Conservation (phyloP, 2,797 vertebrate genomes). For the Tachyglossus aculeatus region DNA sequence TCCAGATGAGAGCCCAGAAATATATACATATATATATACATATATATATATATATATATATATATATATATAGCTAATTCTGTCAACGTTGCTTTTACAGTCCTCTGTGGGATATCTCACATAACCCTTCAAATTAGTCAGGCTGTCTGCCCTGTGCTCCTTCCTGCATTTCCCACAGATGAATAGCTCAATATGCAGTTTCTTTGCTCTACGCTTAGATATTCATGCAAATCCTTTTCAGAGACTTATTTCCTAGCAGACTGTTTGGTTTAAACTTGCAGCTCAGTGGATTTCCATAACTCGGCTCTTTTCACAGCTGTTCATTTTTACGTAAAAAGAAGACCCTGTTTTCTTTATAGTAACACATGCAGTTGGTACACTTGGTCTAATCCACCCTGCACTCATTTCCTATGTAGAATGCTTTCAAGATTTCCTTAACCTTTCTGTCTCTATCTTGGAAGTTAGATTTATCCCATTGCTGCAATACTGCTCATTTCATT, state of each 20-base stretch:
- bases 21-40: too few species aligned
- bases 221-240: constrained; percentile 3
- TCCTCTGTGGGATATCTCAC: too few species aligned
- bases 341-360: fast-evolving
- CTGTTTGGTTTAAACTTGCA: constrained; percentile 1
- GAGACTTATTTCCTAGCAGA: neutral
- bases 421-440: neutral
- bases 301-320: neutral
- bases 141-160: too few species aligned
- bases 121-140: too few species aligned
- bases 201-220: too few species aligned
- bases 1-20: too few species aligned
- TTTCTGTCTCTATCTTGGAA: neutral
- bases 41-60: too few species aligned
- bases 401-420: neutral
- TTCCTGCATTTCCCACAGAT: too few species aligned
- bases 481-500: neutral
- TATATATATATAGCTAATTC: too few species aligned
- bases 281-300: neutral
- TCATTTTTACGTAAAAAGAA: neutral
- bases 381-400: neutral
- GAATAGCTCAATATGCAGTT: too few species aligned
- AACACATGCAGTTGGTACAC: fast-evolving
- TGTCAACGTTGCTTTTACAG: too few species aligned
- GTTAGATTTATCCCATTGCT: neutral